These are phyloP conservation scores for Drosophila micromelanica DNA, from an alignment of 1,140 invertebrate genomes.

Conservation along the genomic window DNA sequence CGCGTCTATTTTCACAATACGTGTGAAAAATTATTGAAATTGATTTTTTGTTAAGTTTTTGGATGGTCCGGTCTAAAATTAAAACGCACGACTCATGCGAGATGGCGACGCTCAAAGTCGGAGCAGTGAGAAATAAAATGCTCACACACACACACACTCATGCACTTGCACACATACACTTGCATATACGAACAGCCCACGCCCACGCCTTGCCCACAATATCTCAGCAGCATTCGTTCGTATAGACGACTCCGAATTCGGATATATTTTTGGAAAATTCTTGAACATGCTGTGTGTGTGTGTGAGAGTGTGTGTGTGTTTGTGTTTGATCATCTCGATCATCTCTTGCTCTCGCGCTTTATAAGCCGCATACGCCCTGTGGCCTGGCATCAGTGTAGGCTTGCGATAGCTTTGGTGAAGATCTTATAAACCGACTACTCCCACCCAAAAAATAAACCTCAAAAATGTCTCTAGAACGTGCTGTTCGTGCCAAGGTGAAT, in stretches of 20 bases:
- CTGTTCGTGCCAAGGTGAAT: conserved; percentile 88
- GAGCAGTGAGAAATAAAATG: conserved; percentile 41
- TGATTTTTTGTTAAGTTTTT: conserved; percentile 52
- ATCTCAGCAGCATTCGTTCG: conserved; percentile 34
- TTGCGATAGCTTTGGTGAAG: conserved; percentile 73
- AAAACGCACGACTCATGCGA: conserved; percentile 73
- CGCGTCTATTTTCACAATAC: conserved; percentile 46
- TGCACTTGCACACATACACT: not conserved
- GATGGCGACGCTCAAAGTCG: conserved; percentile 53
- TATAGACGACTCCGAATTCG: conserved; percentile 74
- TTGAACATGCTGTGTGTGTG: conserved; percentile 47
- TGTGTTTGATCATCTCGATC: conserved; percentile 12
- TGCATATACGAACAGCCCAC: conserved; percentile 13
- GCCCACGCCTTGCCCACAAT: conserved; percentile 46
- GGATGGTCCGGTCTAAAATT: conserved; percentile 67
- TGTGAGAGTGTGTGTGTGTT: conserved; percentile 23
- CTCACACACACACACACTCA: conserved; percentile 5
- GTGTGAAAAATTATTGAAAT: conserved; percentile 73
- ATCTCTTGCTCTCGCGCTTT: conserved; percentile 67
- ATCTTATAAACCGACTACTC: conserved; percentile 56
- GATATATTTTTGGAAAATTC: conserved; percentile 84
- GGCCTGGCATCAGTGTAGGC: conserved; percentile 72
- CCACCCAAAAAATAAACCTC: conserved; percentile 63
- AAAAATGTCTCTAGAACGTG: conserved; percentile 88
- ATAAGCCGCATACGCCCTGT: conserved; percentile 74